Base-by-base conservation (phyloP, 2,797 vertebrate genomes). In the Xerus rutilus region DNA sequence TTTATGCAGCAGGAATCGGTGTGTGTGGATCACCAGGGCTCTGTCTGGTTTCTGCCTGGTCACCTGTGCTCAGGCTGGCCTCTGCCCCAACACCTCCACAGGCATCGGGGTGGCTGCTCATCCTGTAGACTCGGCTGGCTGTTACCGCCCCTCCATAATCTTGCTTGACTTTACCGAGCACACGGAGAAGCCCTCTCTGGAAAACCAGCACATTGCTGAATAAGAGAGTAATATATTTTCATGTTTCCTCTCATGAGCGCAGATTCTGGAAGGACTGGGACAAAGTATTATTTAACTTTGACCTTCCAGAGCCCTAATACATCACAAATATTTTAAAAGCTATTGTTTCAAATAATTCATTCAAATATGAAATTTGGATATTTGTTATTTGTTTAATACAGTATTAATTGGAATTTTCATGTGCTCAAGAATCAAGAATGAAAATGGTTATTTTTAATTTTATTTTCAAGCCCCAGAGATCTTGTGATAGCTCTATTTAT, bases 351-450 rank as follows among this genome's bases (percentile, higher is more conserved):
- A 39, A 14, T 30, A n/a, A 54, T 47, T 92, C 15, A 76, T 78
- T 70, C 81, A 86, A 86, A 57, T 83, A 18, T n/a, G 77, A 12
- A 28, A 23, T 49, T 57, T 91, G 72, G 47, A 7, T 86, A 25
- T 65, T 43, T 54, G 39, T 93, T 54, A 3, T 76, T 87, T 76
- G 23, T 45, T 65, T 62, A 77, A 62, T 81, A 35, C 12, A 20
- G 5, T 81, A 77, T n/a, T 32, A 65, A 17, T 85, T 90, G 81
- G 47, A 95, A 57, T 94, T 79, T 84, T 81, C 21, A 78, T 65
- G 32, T 76, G n/a, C 45, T 93, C 4, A 25, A 18, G 52, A 90
- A 67, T 21, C 35, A 47, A 86, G 23, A 52, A 64, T 49, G n/a
- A 76, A 39, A 15, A 35, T 39, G 13, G 12, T 73, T 87, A 18